Conservation (phyloP, 1,140 invertebrate genomes). For the Nasonia giraulti region DNA sequence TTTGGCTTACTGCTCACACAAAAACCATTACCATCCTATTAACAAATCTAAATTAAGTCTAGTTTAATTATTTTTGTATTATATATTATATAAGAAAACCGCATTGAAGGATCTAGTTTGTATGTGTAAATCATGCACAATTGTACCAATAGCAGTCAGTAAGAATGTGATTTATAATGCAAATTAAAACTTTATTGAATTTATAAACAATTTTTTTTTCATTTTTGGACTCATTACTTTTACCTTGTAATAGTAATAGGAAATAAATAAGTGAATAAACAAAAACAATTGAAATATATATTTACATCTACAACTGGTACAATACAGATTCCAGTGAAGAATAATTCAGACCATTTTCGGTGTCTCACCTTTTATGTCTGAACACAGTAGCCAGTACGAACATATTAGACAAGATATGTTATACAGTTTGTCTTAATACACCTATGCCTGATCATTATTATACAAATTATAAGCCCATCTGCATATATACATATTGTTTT, state of each 20-base stretch:
- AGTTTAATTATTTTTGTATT: slow-evolving; percentile 36
- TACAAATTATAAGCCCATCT: slow-evolving; percentile 44
- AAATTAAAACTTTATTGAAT: slow-evolving; percentile 49
- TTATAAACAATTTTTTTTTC: slow-evolving; percentile 9
- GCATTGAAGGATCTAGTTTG: not conserved
- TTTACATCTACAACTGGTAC: slow-evolving; percentile 36
- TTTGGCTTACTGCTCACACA: slow-evolving; percentile 93
- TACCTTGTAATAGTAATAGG: not conserved
- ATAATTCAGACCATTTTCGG: slow-evolving; percentile 8
- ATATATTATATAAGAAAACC: not conserved
- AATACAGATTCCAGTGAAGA: slow-evolving; percentile 23
- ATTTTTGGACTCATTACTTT: slow-evolving; percentile 15
- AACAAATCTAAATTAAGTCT: slow-evolving; percentile 55
- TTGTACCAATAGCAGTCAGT: not conserved
- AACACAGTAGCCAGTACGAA: slow-evolving; percentile 37
- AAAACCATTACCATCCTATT: slow-evolving; percentile 83
- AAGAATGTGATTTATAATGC: slow-evolving; percentile 51
- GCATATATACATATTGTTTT: slow-evolving; percentile 37
- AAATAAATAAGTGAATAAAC: slow-evolving; percentile 34
- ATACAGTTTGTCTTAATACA: slow-evolving; percentile 1
- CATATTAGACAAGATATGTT: slow-evolving; percentile 42
- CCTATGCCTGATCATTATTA: slow-evolving; percentile 1
- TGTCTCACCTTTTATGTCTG: not conserved
- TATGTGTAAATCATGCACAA: not conserved
- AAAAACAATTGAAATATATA: slow-evolving; percentile 48